Conservation (phyloP, 2,113 vertebrate species). For the Neotoma lepida region DNA sequence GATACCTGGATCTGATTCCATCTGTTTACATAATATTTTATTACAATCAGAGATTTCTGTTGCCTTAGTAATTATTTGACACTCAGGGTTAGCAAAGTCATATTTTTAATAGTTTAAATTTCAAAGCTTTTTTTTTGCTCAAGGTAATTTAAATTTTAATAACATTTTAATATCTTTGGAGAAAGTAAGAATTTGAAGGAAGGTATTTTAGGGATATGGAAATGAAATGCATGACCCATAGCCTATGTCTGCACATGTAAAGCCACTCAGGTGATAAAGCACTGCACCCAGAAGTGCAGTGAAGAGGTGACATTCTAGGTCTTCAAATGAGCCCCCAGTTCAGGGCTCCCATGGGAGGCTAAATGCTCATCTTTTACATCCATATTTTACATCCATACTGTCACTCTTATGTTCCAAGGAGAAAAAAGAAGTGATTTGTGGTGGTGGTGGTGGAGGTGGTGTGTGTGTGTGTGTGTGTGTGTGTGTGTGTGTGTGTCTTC, state of each 20-base stretch:
- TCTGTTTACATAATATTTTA: background rate
- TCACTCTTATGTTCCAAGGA: background rate
- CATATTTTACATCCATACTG: background rate
- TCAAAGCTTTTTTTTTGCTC: conserved; percentile 35
- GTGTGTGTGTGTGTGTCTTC: background rate
- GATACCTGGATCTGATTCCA: conserved; percentile 52
- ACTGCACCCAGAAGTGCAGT: background rate
- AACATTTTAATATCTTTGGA: background rate
- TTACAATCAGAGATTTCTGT: background rate
- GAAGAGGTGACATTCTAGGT: background rate
- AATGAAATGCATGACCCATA: background rate
- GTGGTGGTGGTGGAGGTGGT: background rate
- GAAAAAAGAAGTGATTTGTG: background rate
- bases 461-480: background rate
- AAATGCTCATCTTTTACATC: background rate
- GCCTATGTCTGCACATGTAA: rapidly evolving
- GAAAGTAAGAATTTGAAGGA: background rate
- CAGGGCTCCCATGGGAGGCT: background rate
- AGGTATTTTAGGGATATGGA: background rate
- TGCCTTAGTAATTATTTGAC: background rate
- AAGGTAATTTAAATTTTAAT: background rate
- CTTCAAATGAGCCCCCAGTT: background rate
- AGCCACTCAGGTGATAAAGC: background rate
- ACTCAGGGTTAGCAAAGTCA: background rate
- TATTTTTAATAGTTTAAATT: conserved; percentile 48